Percentiles rank a stretch among this genome's conserved stretches.
phyloP scores from a whole-genome alignment of 2,113 vertebrate genomes.

The Hippocampus zosterae region DNA sequence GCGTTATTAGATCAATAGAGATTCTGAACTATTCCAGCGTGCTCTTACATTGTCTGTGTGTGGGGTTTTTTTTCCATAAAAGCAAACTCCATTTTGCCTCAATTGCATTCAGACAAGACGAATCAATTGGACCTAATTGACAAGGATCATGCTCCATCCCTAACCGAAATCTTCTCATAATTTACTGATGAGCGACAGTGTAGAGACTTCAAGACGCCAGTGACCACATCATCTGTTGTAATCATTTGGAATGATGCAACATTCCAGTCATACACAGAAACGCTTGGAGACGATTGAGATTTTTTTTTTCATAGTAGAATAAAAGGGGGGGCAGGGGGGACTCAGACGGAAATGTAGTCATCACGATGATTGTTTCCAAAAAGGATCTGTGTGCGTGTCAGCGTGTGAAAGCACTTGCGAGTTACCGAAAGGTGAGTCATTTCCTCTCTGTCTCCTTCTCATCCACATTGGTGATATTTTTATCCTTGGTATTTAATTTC shows the following conservation, averaged over 20 bases:
- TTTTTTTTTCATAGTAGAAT: background rate
- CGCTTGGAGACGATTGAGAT: background rate
- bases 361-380: background rate
- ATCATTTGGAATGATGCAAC: constrained; percentile 1
- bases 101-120: too few relatives aligned
- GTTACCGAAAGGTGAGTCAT: constrained; percentile 32
- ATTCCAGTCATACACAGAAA: background rate
- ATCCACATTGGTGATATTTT: background rate
- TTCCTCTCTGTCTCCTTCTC: constrained; percentile 43
- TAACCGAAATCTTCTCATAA: background rate
- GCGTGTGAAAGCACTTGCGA: background rate
- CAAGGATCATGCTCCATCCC: background rate
- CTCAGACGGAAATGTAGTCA: background rate
- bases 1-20: too few relatives aligned
- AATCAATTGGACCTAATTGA: background rate
- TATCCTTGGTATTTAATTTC: background rate
- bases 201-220: background rate
- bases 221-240: constrained; percentile 2
- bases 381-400: background rate
- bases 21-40: too few relatives aligned
- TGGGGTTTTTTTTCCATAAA: too few relatives aligned
- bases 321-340: background rate
- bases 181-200: background rate
- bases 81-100: too few relatives aligned
- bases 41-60: too few relatives aligned